Evolutionary conservation across 2,797 vertebrate genomes (phyloP), one percentile per base, ranked within the genome.

Genomic region (Coendou prehensilis): DNA sequence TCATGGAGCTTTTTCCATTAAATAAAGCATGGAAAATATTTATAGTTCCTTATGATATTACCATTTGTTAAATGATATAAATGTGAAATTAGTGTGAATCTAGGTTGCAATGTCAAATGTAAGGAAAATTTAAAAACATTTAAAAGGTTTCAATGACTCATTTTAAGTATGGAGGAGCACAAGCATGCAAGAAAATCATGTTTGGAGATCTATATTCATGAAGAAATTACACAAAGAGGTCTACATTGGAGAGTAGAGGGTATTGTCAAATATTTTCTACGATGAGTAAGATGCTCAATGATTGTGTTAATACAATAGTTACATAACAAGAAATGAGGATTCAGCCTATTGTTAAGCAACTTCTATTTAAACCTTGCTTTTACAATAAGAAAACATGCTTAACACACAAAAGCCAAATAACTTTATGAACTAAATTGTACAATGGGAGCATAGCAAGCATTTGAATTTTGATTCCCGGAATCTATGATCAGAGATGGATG

Each of bases 1-100:
- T 83, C 37, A 73, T n/a, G 0, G 54, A 92, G 18, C 13, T 80
- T 63, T 79, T 83, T 86, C 89, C n/a, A 78, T 88, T 57, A 91
- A 85, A 18, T 69, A 69, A 69, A 69, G 17, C 2, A 20, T 3
- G n/a, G 67, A 67, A 67, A 69, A 37, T 30, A 37, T n/a, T 69
- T 8, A 67, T 67, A 18, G 30, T 69, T 69, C 67, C 67, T 69
- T 37, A n/a, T 33, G 64, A 69, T 37, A 37, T 5, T 69, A 20
- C 9, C n/a, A 3, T 37, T 69, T 8, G n/a, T 52, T 88, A 61
- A 95, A 47, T 93, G 20, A 88, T 47, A 22, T 73, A 81, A 85
- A 81, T 92, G 57, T 83, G 47, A 86, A 85, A 63, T 91, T 61
- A 59, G 9, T 93, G 80, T 96, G 79, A 71, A 71, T 20, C 9